phyloP scores from a whole-genome alignment of 1,140 invertebrate species.

The Meloidogyne hapla region DNA sequence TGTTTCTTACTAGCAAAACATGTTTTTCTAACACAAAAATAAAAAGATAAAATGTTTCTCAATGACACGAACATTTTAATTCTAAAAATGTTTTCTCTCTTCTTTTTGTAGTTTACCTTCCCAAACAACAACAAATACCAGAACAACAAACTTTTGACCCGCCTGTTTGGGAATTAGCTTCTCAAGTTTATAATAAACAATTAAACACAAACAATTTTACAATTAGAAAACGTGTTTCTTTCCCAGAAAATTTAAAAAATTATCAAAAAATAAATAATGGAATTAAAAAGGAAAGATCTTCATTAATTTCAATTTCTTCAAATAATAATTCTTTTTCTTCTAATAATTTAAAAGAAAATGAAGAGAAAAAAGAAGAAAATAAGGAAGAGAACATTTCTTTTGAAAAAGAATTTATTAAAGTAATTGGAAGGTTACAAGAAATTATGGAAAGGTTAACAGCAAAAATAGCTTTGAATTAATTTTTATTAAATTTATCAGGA shows the following conservation, averaged over 20 bases:
- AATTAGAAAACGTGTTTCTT: constrained; percentile 45
- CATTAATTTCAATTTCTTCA: not conserved
- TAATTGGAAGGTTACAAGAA: constrained; percentile 72
- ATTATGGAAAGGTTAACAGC: constrained; percentile 71
- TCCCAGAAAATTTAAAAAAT: constrained; percentile 33
- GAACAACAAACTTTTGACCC: not conserved
- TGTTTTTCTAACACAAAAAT: too few relatives aligned
- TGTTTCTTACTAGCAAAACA: too few relatives aligned
- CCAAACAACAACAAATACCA: not conserved
- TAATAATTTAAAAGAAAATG: not conserved
- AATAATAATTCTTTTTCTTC: not conserved
- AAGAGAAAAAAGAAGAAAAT: not conserved
- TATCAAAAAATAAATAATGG: too few relatives aligned
- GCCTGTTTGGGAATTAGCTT: not conserved
- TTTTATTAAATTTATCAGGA: constrained; percentile 48
- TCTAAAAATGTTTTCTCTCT: not conserved
- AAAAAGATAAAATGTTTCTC: too few relatives aligned
- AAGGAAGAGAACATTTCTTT: constrained; percentile 55
- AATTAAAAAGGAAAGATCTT: not conserved
- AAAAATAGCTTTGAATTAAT: too few relatives aligned
- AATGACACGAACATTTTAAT: too few relatives aligned
- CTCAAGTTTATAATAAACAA: not conserved
- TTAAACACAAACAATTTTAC: not conserved
- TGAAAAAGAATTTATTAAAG: constrained; percentile 71
- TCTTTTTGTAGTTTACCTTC: not conserved